phyloP scores from a whole-genome alignment of 2,797 vertebrate species.

The Vipera ursinii region DNA sequence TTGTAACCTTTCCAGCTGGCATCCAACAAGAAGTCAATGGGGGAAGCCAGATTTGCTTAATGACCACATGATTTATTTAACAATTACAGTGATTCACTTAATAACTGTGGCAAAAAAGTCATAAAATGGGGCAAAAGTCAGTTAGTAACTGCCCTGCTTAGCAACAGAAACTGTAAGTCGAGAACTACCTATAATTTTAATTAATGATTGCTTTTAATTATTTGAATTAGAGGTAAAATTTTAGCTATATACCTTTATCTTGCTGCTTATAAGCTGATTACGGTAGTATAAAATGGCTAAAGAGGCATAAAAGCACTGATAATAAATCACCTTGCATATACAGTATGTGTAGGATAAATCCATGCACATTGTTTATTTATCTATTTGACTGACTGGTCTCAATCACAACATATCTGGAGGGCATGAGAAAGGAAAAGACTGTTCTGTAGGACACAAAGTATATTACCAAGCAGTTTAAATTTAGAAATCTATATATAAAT shows the following conservation, averaged over 20 bases:
- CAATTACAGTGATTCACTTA: no score
- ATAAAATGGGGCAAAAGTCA: neutral
- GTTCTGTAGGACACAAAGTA: neutral
- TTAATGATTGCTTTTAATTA: neutral
- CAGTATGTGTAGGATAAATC: neutral
- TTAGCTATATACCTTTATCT: neutral
- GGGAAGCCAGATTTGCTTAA: no score
- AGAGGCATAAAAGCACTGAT: neutral
- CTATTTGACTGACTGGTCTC: neutral
- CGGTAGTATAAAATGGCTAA: neutral
- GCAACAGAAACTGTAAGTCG: neutral
- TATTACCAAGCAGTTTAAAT: neutral
- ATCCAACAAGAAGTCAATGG: no score
- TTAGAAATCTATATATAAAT: neutral
- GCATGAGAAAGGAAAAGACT: neutral
- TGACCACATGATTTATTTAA: no score
- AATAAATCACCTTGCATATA: neutral
- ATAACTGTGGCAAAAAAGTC: neutral
- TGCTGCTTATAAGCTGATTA: neutral
- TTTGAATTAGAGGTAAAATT: neutral
- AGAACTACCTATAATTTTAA: neutral
- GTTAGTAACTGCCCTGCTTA: neutral
- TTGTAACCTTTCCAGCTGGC: no score
- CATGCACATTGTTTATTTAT: neutral
- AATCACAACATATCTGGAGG: neutral